Evolutionary conservation across 2,888 invertebrate species (phyloP), one percentile per base, ranked within the genome.

Genomic region (Nasonia oneida): DNA sequence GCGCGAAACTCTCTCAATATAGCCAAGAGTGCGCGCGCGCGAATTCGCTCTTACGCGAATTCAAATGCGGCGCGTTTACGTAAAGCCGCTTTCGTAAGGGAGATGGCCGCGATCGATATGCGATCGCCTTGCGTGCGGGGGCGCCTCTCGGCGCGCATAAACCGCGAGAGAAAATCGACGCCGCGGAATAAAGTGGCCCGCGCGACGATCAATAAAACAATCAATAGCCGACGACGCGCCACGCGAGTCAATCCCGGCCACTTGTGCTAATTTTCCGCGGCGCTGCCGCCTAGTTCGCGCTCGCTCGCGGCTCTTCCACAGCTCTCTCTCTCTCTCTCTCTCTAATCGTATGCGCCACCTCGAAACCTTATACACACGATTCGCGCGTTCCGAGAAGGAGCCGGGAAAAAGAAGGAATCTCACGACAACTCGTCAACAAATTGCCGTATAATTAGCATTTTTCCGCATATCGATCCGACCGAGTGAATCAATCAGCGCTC

Each of bases 171-270:
- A 29, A 6, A 39, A 18, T 57, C 37, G 2, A 12, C 29, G 29
- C 37, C 47, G 23, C 12, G 10, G 37, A n/a, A n/a, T n/a, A 73
- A 64, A 10, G 42, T 64, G 57, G 50, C 15, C 39, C 14, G 57
- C 57, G 76, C 64, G 47, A 12, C n/a, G 50, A 79, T 85, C 82
- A 86, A 86, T 83, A 86, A 83, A 86, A 53, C 83, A 80, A 86
- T 86, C 83, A 78, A 79, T 79, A n/a, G 61, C 33, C 71, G 10
- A 1, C 6, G 53, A 18, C 50, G 64, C 82, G 85, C 53, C 78
- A 78, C 79, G 86, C 76, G 33, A 42, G 18, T 47, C 83, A 86
- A 86, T 86, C 76, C 75, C 79, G 75, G 47, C 83, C 86, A 86
- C 83, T 86, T 86, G 86, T 80, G 53, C 71, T 37, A 79, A 79